These are phyloP conservation scores for Heptranchias perlo DNA, from an alignment of 2,113 vertebrate genomes.

Conservation along the genomic window DNA sequence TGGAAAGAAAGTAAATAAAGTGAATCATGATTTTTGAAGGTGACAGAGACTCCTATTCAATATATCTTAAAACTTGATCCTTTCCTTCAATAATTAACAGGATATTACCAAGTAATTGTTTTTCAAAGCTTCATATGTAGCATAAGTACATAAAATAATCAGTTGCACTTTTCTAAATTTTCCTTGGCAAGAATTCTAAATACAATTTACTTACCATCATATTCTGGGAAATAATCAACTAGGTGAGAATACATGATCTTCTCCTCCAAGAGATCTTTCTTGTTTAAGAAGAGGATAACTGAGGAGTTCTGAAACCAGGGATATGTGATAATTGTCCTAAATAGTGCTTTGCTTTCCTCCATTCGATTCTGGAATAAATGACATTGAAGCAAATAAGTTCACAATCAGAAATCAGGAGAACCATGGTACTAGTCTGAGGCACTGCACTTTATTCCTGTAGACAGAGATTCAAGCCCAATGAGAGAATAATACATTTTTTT, in stretches of 20 bases:
- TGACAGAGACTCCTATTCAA: background rate
- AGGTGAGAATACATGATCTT: slow-evolving; percentile 94
- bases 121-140: background rate
- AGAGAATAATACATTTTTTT: background rate
- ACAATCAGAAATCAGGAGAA: background rate
- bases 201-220: slow-evolving; percentile 71
- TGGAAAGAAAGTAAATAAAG: background rate
- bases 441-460: background rate
- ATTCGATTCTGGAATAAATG: slow-evolving; percentile 74
- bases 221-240: slow-evolving; percentile 92
- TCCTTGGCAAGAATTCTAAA: background rate
- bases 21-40: background rate
- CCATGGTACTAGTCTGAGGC: background rate
- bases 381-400: slow-evolving; percentile 42
- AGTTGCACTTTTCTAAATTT: background rate
- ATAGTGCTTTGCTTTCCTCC: slow-evolving; percentile 92
- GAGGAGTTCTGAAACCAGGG: slow-evolving; percentile 92
- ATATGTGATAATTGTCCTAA: slow-evolving; percentile 89
- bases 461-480: background rate
- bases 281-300: slow-evolving; percentile 93
- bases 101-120: background rate
- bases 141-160: background rate
- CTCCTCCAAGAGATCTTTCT: slow-evolving; percentile 92
- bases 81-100: background rate
- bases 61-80: background rate